Conservation (phyloP, 2,888 invertebrate genomes). For the Leptogaster cylindrica region DNA sequence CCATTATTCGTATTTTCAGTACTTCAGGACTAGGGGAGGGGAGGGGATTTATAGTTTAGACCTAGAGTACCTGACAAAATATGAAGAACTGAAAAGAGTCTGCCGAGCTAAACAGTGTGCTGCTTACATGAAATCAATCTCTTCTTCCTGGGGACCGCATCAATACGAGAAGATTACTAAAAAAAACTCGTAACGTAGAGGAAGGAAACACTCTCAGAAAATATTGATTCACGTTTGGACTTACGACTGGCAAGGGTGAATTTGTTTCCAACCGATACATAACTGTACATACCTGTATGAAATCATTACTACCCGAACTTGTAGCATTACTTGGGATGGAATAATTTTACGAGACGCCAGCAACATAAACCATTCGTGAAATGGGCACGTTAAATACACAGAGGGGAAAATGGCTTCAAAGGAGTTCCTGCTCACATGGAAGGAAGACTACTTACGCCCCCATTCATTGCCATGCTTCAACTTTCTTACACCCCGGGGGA, state of each 20-base stretch:
- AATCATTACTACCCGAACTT: constrained; percentile 18
- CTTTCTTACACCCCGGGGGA: too few relatives aligned
- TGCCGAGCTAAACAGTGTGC: too few relatives aligned
- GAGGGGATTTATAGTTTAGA: too few relatives aligned
- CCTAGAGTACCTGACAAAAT: too few relatives aligned
- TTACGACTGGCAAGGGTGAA: constrained; percentile 23
- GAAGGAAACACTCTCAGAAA: constrained; percentile 25
- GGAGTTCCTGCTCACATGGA: neutral
- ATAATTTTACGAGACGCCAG: constrained; percentile 9
- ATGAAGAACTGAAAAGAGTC: too few relatives aligned
- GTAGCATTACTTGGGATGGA: constrained; percentile 9
- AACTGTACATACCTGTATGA: constrained; percentile 15
- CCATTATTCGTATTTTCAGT: too few relatives aligned
- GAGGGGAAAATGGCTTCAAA: constrained; percentile 1
- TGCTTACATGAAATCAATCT: neutral
- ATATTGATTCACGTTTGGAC: constrained; percentile 25
- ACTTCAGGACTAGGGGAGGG: too few relatives aligned
- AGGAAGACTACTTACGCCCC: constrained; percentile 14
- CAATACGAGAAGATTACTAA: constrained; percentile 1
- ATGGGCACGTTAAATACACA: neutral
- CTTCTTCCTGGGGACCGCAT: constrained; percentile 15
- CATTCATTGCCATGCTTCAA: neutral
- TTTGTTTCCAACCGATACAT: constrained; percentile 18
- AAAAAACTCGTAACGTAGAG: neutral
- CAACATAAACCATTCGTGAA: neutral